These are phyloP conservation scores for Drosophila neonasuta DNA, from an alignment of 2,888 invertebrate species.

Conservation along the genomic window DNA sequence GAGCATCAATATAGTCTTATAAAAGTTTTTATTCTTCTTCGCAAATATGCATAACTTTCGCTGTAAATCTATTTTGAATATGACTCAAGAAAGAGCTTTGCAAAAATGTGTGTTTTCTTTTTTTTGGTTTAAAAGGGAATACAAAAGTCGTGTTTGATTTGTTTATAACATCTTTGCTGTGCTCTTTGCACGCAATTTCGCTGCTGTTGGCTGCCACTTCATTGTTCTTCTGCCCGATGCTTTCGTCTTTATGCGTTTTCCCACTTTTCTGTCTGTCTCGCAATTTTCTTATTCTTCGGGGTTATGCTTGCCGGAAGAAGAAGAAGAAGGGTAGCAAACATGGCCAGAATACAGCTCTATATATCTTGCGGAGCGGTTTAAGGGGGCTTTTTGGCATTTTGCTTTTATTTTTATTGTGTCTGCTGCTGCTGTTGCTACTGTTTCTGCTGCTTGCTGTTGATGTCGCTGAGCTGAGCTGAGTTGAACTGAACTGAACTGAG, in stretches of 20 bases:
- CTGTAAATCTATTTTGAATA: neutral
- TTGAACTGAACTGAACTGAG: neutral
- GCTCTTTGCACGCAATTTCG: conserved; percentile 32
- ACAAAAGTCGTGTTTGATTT: neutral
- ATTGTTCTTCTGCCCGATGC: conserved; percentile 57
- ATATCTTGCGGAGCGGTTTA: neutral
- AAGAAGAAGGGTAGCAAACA: conserved; percentile 14
- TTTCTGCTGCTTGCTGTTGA: conserved; percentile 16
- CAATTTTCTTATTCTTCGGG: conserved; percentile 64
- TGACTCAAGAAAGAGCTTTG: no score
- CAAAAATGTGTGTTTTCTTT: no score
- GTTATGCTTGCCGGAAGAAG: conserved; percentile 37
- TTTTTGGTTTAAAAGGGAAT: conserved; percentile 2
- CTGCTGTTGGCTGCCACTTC: conserved; percentile 33
- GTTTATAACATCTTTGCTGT: conserved; percentile 7
- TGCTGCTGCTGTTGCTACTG: conserved; percentile 24
- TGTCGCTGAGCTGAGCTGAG: conserved; percentile 9
- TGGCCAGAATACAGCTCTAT: neutral
- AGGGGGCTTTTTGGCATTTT: conserved; percentile 19
- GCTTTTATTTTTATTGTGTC: conserved; percentile 31
- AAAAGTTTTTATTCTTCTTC: no score
- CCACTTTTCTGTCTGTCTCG: conserved; percentile 62
- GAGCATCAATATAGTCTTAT: neutral
- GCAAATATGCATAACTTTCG: no score
- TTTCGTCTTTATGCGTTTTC: conserved; percentile 64